Evolutionary conservation across 2,888 invertebrate genomes (phyloP).

Genomic region (Callyntrura guangdongensis): DNA sequence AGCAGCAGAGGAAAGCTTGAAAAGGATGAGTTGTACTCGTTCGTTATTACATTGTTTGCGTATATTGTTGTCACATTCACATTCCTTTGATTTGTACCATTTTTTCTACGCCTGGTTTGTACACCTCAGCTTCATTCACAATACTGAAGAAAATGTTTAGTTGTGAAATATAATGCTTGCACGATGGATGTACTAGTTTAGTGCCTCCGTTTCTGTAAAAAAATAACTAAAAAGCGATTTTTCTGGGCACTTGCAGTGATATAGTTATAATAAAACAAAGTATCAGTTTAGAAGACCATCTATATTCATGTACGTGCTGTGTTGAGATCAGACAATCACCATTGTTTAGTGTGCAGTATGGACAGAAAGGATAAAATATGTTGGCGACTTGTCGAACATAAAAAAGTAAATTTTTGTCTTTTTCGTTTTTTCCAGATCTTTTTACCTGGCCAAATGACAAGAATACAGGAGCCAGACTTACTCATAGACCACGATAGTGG

Average conservation of each 20-base stretch:
- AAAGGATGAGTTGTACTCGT: conserved; percentile 8
- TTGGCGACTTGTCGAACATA: no score
- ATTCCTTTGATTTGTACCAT: background rate
- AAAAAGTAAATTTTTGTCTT: background rate
- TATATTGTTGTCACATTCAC: background rate
- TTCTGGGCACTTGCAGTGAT: no score
- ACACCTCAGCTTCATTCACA: conserved; percentile 9
- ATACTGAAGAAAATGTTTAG: conserved; percentile 29
- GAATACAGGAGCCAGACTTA: conserved; percentile 79
- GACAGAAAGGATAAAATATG: no score
- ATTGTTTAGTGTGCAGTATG: no score
- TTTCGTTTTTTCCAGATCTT: conserved; percentile 51
- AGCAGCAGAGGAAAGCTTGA: conserved; percentile 5
- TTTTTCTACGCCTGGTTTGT: background rate
- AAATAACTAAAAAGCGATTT: background rate
- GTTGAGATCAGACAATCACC: no score
- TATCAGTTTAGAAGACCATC: background rate
- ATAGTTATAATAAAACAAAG: no score
- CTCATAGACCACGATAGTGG: conserved; percentile 77
- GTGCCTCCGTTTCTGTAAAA: background rate
- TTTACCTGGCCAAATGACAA: conserved; percentile 76
- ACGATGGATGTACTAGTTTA: background rate
- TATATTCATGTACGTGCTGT: conserved; percentile 11
- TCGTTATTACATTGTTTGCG: conserved; percentile 7
- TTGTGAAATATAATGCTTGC: conserved; percentile 29